Base-by-base conservation (phyloP, 2,113 vertebrate genomes). In the Australoheros scitulus region DNA sequence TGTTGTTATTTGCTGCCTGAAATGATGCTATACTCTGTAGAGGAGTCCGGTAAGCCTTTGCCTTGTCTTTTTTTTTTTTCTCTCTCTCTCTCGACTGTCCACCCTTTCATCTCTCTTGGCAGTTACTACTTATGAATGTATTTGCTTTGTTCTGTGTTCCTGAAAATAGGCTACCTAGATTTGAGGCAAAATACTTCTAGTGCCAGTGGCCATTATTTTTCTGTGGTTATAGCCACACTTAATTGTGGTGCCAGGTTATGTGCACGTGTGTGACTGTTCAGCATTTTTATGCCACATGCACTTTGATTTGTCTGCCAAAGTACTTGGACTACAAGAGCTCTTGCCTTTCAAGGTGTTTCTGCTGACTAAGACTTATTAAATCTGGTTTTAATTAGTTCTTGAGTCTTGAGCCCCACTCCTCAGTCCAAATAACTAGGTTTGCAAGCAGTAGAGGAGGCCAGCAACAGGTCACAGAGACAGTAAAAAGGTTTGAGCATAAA, bases 41-140 rank as follows among this genome's bases (percentile, higher is more conserved):
- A 97, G 96, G 96, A 98, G 98, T 96, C 97, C 97, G 97, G 98
- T 99, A 99, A 99, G 98, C 94, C 88, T 89, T 8, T 72, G 56
- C 85, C 90, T 84, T 89, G 88, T 83, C 15, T 17, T 79, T 87
- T 61, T 15, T 34, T 6, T 9, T 11, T 14, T 24, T 4, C 76
- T 13, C 76, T 29, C 58, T 22, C 1, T 80, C 65, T 59, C 41
- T 70, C 38, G 4, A 41, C 4, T 34, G 4, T 58, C 22, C 5
- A 50, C 14, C 58, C 7, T 59, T 50, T 59, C 4, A 26, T 52
- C 32, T 43, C 17, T 52, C 10, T 32, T 6, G 20, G 65, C 75
- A 26, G 17, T 56, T 61, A 4, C 20, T 78, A 10, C 24, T 50
- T 58, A 14, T 50, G 18, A 26, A 38, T 75, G 36, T 36, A 2